Conservation (phyloP, 1,140 invertebrate genomes). For the Neodiprion lecontei region DNA sequence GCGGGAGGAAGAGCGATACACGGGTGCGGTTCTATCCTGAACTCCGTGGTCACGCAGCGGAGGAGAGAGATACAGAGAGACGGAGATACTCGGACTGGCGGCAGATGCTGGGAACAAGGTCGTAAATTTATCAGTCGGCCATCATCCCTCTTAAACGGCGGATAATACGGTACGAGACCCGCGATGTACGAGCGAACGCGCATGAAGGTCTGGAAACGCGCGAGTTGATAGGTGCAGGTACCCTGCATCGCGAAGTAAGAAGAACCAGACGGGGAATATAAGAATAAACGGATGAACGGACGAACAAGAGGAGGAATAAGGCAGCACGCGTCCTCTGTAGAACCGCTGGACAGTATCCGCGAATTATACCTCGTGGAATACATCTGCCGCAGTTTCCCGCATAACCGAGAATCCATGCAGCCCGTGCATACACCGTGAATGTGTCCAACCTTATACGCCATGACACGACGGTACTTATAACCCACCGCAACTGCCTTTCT, state of each 20-base stretch:
- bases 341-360: neutral
- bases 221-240: no score
- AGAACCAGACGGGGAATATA: no score
- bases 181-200: no score
- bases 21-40: neutral
- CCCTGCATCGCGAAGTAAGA: no score
- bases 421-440: neutral
- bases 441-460: neutral
- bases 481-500: neutral
- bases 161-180: conserved; percentile 38
- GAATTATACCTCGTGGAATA: neutral
- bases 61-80: neutral
- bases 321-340: neutral
- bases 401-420: no score
- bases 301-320: neutral
- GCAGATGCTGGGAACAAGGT: conserved; percentile 41
- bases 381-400: neutral
- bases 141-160: conserved; percentile 47
- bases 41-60: neutral
- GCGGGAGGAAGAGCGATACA: neutral
- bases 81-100: neutral
- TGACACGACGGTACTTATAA: neutral
- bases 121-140: conserved; percentile 52
- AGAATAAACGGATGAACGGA: neutral
- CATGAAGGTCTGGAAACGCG: no score